Evolutionary conservation across 2,888 invertebrate species (phyloP), one percentile per base, ranked within the genome.

Genomic region (Oscheius sp.): DNA sequence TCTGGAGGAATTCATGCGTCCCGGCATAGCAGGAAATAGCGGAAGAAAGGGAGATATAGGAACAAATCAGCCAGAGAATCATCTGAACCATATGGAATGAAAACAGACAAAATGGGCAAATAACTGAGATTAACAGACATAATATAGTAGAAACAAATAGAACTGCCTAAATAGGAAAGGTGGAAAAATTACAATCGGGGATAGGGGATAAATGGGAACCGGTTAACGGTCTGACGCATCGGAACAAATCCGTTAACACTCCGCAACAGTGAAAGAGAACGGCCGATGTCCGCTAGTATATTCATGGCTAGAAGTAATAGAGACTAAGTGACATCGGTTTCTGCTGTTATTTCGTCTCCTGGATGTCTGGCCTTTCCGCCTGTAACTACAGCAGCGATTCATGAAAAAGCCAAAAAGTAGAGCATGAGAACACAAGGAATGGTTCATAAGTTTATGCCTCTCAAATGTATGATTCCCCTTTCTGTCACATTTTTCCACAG

Each of bases 1-100:
- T 3, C 25, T 66, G 29, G 16, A 52, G 27, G n/a, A 66, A 52
- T 16, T 52, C 23, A 25, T 66, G 52, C 49, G 46, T n/a, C 1
- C 66, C 66, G 3, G 66, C 66, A 1, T 25, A 52, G 21, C 66
- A 66, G 18, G 29, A 29, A 35, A 66, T 66, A 3, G 66, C 49
- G 2, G 43, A 18, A 52, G 66, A n/a, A 25, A n/a, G 18, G 13
- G 18, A n/a, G n/a, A 49, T 13, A 49, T 49, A 49, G 49, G 49
- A 49, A 18, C 2, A 49, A n/a, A 49, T 49, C n/a, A 49, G 16
- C 49, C 49, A 49, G 18, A 49, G 6, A 16, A 49, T n/a, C 49
- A 49, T 49, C 49, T 35, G 35, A 35, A 35, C 35, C 35, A 35
- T 3, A 6, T 35, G 35, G 3, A 9, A n/a, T n/a, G n/a, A n/a